Conservation (phyloP, 2,888 invertebrate genomes). For the Psylliodes chrysocephalus region DNA sequence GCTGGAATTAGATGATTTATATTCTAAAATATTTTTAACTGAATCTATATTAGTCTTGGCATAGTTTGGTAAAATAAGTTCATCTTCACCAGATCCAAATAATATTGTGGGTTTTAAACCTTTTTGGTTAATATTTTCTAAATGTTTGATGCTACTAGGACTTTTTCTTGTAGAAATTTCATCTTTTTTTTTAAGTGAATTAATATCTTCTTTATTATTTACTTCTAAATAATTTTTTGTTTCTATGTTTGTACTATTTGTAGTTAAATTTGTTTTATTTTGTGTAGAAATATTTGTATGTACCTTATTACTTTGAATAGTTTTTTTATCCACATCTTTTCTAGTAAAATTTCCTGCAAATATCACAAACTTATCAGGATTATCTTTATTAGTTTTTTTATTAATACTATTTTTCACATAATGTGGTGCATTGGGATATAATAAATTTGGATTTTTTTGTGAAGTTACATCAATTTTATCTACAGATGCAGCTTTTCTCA, state of each 20-base stretch:
- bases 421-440: slow-evolving; percentile 33
- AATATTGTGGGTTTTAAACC: background rate
- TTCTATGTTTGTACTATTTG: background rate
- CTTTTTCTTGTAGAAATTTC: background rate
- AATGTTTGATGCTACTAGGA: background rate
- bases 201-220: too few species aligned
- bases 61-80: background rate
- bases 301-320: background rate
- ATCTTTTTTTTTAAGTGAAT: too few species aligned
- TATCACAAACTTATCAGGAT: slow-evolving; percentile 9
- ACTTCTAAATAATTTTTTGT: background rate
- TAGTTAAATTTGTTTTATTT: too few species aligned
- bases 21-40: slow-evolving; percentile 18
- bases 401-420: background rate
- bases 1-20: slow-evolving; percentile 5
- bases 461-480: slow-evolving; percentile 1
- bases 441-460: slow-evolving; percentile 39
- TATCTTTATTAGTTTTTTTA: background rate
- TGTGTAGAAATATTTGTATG: background rate
- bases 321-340: background rate
- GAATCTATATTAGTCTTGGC: background rate
- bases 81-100: background rate
- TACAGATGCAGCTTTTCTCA: slow-evolving; percentile 10
- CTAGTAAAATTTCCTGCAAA: slow-evolving; percentile 17
- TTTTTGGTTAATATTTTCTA: background rate